Conservation (phyloP, 2,888 invertebrate species). For the Clistopyga incitator region DNA sequence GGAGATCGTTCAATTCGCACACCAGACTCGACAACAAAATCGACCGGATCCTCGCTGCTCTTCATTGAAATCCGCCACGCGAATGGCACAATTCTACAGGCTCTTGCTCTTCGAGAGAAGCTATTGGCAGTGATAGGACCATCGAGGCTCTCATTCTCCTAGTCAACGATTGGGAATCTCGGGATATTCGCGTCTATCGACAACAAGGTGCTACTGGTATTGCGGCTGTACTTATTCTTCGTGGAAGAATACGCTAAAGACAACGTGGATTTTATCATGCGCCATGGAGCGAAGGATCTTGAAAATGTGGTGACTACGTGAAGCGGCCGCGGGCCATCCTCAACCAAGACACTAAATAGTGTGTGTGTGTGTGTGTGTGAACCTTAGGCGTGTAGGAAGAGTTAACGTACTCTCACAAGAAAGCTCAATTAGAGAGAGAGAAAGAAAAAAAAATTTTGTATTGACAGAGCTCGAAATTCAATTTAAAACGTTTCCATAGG, state of each 20-base stretch:
- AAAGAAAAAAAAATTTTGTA: neutral
- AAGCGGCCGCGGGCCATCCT: conserved; percentile 75
- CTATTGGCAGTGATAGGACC: neutral
- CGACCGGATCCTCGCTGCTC: neutral
- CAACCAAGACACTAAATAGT: conserved; percentile 82
- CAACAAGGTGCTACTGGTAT: neutral
- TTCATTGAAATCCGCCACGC: conserved; percentile 34
- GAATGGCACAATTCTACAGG: conserved; percentile 80
- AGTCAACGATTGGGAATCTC: conserved; percentile 2
- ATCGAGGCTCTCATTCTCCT: neutral
- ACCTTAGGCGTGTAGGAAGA: conserved; percentile 69
- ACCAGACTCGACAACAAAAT: neutral
- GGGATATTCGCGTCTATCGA: neutral
- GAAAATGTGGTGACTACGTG: conserved; percentile 83
- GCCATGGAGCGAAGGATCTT: conserved; percentile 81
- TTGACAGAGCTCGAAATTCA: neutral
- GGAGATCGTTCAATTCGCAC: neutral
- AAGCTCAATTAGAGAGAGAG: neutral
- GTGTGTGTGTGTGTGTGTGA: conserved; percentile 76
- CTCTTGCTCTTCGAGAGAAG: conserved; percentile 78
- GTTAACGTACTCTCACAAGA: conserved; percentile 1
- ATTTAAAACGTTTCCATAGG: neutral
- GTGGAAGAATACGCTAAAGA: neutral
- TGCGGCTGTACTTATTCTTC: neutral
- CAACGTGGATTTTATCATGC: conserved; percentile 47